These are phyloP conservation scores for Oceanodroma leucorhoa DNA, from an alignment of 2,797 vertebrate genomes.

Conservation along the genomic window DNA sequence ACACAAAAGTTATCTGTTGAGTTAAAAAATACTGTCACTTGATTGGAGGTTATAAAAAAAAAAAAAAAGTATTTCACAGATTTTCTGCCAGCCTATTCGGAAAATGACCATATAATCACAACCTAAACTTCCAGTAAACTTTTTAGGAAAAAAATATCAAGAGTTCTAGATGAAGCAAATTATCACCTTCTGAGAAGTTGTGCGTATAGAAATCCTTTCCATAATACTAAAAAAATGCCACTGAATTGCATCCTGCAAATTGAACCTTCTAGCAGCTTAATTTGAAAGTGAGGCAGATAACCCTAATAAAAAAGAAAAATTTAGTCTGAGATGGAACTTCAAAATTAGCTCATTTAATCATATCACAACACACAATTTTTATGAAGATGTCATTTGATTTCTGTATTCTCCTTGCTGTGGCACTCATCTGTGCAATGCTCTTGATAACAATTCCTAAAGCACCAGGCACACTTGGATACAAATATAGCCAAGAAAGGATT, in stretches of 20 bases:
- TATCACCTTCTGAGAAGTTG: conserved; percentile 2
- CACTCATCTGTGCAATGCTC: not conserved
- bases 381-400: conserved; percentile 4
- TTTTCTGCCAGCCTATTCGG: not conserved
- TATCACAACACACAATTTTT: not conserved
- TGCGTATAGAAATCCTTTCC: not conserved
- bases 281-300: conserved; percentile 33
- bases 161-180: conserved; percentile 31
- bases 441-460: not conserved
- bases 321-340: conserved; percentile 49
- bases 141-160: not conserved
- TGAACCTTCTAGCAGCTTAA: conserved; percentile 40
- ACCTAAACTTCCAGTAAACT: conserved; percentile 19
- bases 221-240: not conserved
- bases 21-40: not conserved
- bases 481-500: not conserved
- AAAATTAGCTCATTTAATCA: conserved; percentile 42
- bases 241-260: not conserved
- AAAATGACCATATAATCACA: conserved; percentile 1
- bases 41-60: not conserved
- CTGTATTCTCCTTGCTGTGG: not conserved
- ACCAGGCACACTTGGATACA: not conserved
- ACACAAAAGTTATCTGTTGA: not conserved
- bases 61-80: not conserved
- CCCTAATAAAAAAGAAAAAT: not conserved